phyloP scores from a whole-genome alignment of 2,113 vertebrate species.

The Nycticryphes semicollaris region DNA sequence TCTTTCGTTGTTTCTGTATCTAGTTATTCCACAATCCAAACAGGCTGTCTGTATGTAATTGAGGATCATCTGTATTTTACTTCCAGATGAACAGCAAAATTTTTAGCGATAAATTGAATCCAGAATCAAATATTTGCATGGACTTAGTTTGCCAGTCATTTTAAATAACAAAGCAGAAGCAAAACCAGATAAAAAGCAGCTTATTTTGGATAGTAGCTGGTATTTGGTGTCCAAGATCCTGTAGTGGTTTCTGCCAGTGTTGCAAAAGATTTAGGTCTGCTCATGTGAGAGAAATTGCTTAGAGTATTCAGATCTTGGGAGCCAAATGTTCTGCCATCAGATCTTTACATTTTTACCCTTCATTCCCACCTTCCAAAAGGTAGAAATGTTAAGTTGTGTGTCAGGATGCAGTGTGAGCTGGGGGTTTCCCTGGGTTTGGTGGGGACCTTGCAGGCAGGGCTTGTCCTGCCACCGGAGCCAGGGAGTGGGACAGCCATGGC shows the following conservation, averaged over 20 bases:
- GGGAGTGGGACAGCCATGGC: fast-evolving
- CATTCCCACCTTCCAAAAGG: neutral
- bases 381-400: neutral
- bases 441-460: neutral
- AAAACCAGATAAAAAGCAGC: neutral
- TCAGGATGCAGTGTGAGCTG: fast-evolving
- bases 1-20: neutral
- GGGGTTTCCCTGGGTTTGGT: neutral
- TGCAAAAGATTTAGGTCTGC: neutral
- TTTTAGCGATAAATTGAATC: neutral
- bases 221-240: neutral
- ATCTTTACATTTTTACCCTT: neutral
- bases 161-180: neutral
- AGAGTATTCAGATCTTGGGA: neutral
- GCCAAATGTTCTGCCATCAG: neutral
- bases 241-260: neutral
- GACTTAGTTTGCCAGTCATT: neutral
- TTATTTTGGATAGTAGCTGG: neutral
- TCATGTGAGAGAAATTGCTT: neutral
- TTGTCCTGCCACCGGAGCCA: neutral
- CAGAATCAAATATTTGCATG: neutral
- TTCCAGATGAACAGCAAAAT: neutral
- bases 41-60: neutral
- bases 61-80: neutral
- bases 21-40: neutral